Percentiles rank a stretch among this genome's conserved stretches.
Conservation (phyloP, 2,113 vertebrate genomes). For the Acrocephalus arundinaceus region DNA sequence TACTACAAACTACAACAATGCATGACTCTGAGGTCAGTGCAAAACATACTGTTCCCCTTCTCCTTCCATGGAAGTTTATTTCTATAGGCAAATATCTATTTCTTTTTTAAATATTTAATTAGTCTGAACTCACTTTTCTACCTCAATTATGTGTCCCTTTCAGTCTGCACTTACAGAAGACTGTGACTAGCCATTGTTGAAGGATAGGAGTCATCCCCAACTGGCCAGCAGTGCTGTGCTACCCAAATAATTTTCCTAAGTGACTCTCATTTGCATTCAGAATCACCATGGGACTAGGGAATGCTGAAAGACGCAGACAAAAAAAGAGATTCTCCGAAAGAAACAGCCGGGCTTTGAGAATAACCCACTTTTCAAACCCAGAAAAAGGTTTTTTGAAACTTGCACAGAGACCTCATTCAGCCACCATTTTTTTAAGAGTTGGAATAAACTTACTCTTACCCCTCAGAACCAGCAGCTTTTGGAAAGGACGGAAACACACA, state of each 20-base stretch:
- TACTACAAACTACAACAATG: neutral
- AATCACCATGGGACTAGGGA: neutral
- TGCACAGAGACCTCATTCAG: slow-evolving; percentile 36
- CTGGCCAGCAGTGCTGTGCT: neutral
- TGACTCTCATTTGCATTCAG: slow-evolving; percentile 17
- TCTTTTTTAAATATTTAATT: neutral
- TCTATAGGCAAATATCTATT: neutral
- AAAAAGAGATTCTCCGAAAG: neutral
- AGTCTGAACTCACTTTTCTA: neutral
- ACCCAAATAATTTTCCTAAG: neutral
- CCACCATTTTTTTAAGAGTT: neutral
- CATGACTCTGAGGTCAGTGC: neutral
- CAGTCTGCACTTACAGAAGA: neutral
- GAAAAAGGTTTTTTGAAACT: neutral
- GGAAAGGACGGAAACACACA: neutral
- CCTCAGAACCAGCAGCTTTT: neutral
- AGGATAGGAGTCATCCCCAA: neutral
- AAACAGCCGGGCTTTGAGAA: neutral
- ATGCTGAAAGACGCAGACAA: neutral
- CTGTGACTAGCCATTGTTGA: neutral
- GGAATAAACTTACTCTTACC: neutral
- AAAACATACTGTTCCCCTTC: rapidly evolving
- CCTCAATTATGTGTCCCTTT: neutral
- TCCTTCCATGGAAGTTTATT: neutral
- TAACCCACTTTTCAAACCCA: neutral